phyloP scores from a whole-genome alignment of 1,140 invertebrate species.

The Trachelipus rathkii region DNA sequence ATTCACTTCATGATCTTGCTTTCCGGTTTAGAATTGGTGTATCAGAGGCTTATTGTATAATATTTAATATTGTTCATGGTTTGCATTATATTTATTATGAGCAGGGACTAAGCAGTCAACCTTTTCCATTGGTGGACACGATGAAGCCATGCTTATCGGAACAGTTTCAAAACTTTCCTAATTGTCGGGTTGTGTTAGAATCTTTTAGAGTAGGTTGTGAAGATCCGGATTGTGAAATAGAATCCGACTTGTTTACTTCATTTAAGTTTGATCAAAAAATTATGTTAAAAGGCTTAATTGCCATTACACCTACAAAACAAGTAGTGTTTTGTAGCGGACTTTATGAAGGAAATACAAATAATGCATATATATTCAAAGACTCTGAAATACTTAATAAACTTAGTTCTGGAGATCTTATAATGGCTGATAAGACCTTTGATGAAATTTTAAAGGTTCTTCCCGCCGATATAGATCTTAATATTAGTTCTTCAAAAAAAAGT shows the following conservation, averaged over 20 bases:
- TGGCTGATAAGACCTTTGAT: not conserved
- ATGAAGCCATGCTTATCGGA: not conserved
- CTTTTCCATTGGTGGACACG: not conserved
- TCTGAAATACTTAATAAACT: not conserved
- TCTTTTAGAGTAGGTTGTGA: not conserved
- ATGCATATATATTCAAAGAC: not conserved
- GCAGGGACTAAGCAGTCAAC: not conserved
- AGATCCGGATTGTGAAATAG: not conserved
- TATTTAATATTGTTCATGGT: not conserved
- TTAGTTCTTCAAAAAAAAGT: not conserved
- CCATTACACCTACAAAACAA: not conserved
- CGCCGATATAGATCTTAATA: not conserved
- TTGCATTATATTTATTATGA: constrained; percentile 6
- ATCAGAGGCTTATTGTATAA: not conserved
- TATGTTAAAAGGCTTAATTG: not conserved
- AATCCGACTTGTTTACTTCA: not conserved
- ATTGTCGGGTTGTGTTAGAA: not conserved
- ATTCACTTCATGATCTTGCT: not conserved
- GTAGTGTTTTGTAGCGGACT: not conserved
- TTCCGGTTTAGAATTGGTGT: not conserved
- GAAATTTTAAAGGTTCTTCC: not conserved
- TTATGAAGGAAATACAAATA: not conserved
- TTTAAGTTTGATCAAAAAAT: not conserved
- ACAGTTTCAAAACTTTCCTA: constrained; percentile 1
- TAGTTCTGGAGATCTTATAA: not conserved